These are phyloP conservation scores for Xanthorhoe spadicearia DNA, from an alignment of 2,888 invertebrate species.

Conservation along the genomic window DNA sequence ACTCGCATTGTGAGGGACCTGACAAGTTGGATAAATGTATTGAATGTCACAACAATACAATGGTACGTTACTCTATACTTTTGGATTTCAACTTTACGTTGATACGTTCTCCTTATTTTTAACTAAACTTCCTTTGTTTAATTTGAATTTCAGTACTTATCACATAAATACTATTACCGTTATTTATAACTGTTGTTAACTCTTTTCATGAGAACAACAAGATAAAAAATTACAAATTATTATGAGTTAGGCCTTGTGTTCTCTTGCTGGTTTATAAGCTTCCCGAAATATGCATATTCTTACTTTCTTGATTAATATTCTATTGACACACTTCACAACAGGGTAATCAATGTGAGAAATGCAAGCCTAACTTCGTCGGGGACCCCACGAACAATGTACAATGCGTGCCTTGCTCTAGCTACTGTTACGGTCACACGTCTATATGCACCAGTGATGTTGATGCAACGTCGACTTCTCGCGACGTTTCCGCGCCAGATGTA, in stretches of 20 bases:
- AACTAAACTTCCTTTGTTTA: too few relatives aligned
- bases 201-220: too few relatives aligned
- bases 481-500: slow-evolving; percentile 82
- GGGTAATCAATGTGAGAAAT: slow-evolving; percentile 96
- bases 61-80: slow-evolving; percentile 78
- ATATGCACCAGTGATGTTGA: slow-evolving; percentile 89
- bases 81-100: too few relatives aligned
- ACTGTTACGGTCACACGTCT: slow-evolving; percentile 95
- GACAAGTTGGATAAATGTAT: slow-evolving; percentile 92
- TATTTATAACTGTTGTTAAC: too few relatives aligned
- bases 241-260: too few relatives aligned
- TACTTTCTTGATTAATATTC: too few relatives aligned
- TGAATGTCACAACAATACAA: slow-evolving; percentile 95
- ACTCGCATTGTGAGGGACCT: slow-evolving; percentile 95
- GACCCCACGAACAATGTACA: slow-evolving; percentile 94
- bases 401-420: slow-evolving; percentile 94
- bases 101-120: too few relatives aligned
- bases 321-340: slow-evolving; percentile 50
- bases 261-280: too few relatives aligned
- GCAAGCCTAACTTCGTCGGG: slow-evolving; percentile 95
- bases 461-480: slow-evolving; percentile 68
- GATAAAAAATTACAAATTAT: too few relatives aligned
- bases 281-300: too few relatives aligned
- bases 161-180: too few relatives aligned
- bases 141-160: too few relatives aligned